Percentiles rank a stretch among this genome's conserved stretches.
phyloP scores from a whole-genome alignment of 2,797 vertebrate species.

The Falco biarmicus region DNA sequence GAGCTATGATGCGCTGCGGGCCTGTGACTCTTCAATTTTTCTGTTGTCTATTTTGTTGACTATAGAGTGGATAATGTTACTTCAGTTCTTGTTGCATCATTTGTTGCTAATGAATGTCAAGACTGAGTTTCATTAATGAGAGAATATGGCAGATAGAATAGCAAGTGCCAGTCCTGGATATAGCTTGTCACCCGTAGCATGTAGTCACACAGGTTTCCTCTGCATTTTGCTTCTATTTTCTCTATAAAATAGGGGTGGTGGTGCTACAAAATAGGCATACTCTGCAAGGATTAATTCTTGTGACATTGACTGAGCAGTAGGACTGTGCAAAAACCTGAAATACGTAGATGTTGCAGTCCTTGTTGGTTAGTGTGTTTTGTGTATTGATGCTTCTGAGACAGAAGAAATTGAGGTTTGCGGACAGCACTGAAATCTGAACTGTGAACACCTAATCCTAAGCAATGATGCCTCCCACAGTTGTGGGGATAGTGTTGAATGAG shows the following conservation, averaged over 20 bases:
- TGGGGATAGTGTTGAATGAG: background rate
- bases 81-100: background rate
- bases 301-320: background rate
- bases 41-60: background rate
- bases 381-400: background rate
- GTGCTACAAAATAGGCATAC: background rate
- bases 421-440: background rate
- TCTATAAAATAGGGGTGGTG: background rate
- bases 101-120: background rate
- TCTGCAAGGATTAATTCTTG: background rate
- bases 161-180: background rate
- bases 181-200: background rate
- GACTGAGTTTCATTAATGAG: background rate
- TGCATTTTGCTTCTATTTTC: background rate
- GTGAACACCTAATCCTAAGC: background rate
- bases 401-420: background rate
- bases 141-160: background rate
- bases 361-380: background rate
- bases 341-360: background rate
- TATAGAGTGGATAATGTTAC: background rate
- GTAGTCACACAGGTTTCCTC: background rate
- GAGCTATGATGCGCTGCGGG: accelerated
- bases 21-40: background rate
- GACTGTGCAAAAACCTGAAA: background rate
- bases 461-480: background rate